Percentiles rank a stretch among this genome's conserved stretches.
Evolutionary conservation across 2,113 vertebrate genomes (phyloP).

Genomic region (Gavia stellata): DNA sequence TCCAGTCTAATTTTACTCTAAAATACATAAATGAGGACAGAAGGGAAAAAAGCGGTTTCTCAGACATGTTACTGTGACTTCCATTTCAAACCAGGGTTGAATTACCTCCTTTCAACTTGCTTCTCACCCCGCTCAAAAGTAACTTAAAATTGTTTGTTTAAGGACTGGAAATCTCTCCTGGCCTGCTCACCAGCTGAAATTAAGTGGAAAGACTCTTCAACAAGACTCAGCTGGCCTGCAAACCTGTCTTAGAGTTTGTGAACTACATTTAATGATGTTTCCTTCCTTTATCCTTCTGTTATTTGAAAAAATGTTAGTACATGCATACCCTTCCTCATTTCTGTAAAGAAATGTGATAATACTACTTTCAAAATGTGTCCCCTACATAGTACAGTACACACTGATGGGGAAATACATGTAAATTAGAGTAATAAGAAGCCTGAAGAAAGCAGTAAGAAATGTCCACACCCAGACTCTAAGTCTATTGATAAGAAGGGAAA

Average conservation of each 20-base stretch:
- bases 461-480: not conserved
- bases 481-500: not conserved
- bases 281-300: not conserved
- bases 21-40: not conserved
- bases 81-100: conserved; percentile 27
- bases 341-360: not conserved
- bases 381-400: not conserved
- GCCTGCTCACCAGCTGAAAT: conserved; percentile 44
- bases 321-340: not conserved
- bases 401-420: not conserved
- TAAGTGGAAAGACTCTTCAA: conserved; percentile 41
- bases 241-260: conserved; percentile 44
- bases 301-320: not conserved
- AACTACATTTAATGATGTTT: conserved; percentile 13
- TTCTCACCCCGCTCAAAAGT: not conserved
- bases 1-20: conserved; percentile 42
- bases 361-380: not conserved
- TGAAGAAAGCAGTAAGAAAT: not conserved
- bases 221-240: conserved; percentile 50
- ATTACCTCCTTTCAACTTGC: conserved; percentile 37
- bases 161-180: conserved; percentile 32
- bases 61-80: not conserved
- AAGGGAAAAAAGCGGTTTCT: conserved; percentile 16
- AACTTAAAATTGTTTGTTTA: conserved; percentile 43
- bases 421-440: not conserved